These are phyloP conservation scores for Bergia puertoricense DNA, from an alignment of 92 coral and sea anemone species.

Conservation along the genomic window DNA sequence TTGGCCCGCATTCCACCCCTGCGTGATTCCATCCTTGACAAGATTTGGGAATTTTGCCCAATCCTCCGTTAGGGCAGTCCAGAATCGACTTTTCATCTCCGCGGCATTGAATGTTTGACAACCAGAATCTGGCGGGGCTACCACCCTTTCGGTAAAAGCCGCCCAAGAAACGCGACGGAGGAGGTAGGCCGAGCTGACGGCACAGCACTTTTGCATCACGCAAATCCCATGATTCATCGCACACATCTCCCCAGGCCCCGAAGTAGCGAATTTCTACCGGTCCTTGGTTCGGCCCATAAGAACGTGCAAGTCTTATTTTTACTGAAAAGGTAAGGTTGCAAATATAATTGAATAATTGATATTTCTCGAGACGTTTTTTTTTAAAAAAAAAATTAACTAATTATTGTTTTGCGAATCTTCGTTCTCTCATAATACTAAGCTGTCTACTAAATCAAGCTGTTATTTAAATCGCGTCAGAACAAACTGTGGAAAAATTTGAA, in stretches of 20 bases:
- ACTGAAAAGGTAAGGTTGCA: background rate
- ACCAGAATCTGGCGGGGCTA: background rate
- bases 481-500: too few species aligned
- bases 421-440: too few species aligned
- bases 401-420: too few species aligned
- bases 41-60: background rate
- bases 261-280: background rate
- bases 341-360: too few species aligned
- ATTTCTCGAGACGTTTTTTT: too few species aligned
- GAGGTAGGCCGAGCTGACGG: background rate
- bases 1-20: background rate
- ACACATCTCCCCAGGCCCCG: background rate
- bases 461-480: too few species aligned
- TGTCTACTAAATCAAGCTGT: too few species aligned
- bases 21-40: background rate
- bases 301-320: background rate
- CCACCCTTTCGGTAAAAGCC: background rate
- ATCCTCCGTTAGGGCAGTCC: background rate
- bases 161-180: background rate
- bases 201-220: background rate
- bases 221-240: background rate
- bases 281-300: background rate
- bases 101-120: background rate
- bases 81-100: background rate
- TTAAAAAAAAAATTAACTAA: too few species aligned